These are phyloP conservation scores for Reinhardtius hippoglossoides DNA, from an alignment of 2,113 vertebrate species.

Conservation along the genomic window DNA sequence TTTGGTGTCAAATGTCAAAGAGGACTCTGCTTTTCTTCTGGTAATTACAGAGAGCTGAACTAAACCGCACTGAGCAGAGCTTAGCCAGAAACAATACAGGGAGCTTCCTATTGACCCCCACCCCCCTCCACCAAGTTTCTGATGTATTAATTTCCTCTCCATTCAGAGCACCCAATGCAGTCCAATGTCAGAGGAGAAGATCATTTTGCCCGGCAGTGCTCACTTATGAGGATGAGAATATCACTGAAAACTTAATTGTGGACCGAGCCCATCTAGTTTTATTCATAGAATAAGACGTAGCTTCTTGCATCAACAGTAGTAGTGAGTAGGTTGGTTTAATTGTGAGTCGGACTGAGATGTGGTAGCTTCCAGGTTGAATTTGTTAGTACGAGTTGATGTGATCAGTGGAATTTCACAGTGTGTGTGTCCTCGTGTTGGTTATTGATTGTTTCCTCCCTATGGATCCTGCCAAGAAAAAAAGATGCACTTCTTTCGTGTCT, in stretches of 20 bases:
- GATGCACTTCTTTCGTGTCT: too few species aligned
- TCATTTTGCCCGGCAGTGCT: neutral
- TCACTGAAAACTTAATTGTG: conserved; percentile 19
- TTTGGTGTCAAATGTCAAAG: conserved; percentile 36
- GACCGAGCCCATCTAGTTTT: neutral
- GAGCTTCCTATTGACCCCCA: conserved; percentile 10
- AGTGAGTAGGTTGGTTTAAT: too few species aligned
- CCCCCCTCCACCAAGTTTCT: conserved; percentile 1
- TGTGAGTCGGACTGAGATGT: too few species aligned
- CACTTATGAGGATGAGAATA: neutral
- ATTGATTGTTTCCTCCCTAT: too few species aligned
- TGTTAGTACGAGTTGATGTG: too few species aligned
- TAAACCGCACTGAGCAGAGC: neutral
- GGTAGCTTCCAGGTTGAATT: too few species aligned
- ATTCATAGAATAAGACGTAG: neutral
- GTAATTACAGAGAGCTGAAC: conserved; percentile 43
- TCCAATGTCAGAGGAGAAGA: conserved; percentile 7
- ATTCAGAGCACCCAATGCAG: conserved; percentile 6
- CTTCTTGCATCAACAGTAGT: too few species aligned
- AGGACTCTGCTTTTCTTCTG: conserved; percentile 20
- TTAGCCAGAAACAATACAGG: conserved; percentile 17
- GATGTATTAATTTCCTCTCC: conserved; percentile 21
- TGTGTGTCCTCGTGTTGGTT: too few species aligned
- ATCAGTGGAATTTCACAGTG: too few species aligned
- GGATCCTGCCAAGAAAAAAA: too few species aligned